Conservation (phyloP, 2,113 vertebrate species). For the Cynopterus brachyotis region DNA sequence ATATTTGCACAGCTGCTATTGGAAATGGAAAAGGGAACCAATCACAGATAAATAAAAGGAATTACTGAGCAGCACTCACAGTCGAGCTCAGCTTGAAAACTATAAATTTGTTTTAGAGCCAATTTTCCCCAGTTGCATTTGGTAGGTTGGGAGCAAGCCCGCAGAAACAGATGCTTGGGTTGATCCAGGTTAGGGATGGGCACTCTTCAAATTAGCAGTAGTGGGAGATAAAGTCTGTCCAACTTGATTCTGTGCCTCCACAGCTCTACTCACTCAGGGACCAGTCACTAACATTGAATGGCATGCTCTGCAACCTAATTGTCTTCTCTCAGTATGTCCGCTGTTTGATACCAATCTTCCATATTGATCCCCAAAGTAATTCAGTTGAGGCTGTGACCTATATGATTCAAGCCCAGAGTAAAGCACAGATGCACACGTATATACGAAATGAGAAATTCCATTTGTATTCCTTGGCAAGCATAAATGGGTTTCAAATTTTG, state of each 20-base stretch:
- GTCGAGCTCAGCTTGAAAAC: constrained; percentile 66
- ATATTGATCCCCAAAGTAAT: background rate
- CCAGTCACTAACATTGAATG: background rate
- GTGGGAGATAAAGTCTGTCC: background rate
- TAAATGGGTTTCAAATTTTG: background rate
- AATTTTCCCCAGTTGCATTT: constrained; percentile 61
- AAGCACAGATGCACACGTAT: fast-evolving
- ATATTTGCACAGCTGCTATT: constrained; percentile 2
- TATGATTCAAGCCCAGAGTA: background rate
- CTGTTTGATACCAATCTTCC: background rate
- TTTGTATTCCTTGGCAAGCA: background rate
- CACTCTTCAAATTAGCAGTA: background rate
- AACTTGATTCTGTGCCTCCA: background rate
- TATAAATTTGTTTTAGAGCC: constrained; percentile 55
- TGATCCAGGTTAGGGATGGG: constrained; percentile 54
- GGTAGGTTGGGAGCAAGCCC: constrained; percentile 67
- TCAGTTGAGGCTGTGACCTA: background rate
- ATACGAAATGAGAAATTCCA: background rate
- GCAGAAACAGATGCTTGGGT: constrained; percentile 73
- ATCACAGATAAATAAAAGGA: constrained; percentile 51
- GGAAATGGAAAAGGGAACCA: constrained; percentile 1
- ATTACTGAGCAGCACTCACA: constrained; percentile 34
- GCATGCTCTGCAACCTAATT: background rate
- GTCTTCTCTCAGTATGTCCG: background rate
- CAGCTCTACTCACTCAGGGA: background rate